Evolutionary conservation across 2,113 vertebrate species (phyloP), one percentile per base, ranked within the genome.

Genomic region (Xenus cinereus): DNA sequence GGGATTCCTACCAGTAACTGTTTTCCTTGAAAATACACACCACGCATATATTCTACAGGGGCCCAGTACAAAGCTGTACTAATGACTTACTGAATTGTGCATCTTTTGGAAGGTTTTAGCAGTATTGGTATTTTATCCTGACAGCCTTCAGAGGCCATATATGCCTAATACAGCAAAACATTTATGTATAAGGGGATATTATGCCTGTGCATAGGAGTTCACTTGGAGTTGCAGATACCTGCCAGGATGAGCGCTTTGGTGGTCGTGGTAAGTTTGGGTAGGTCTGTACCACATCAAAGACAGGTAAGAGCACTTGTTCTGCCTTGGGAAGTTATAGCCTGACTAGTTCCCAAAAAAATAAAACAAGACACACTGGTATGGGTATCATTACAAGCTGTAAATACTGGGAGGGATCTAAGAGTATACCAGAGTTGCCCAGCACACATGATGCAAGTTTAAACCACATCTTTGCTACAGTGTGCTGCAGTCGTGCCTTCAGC

Each of bases 221-320:
- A 37, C 18, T 32, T 24, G 17, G 41, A 46, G 37, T 37, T 72
- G 50, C 37, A 51, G 50, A 27, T 33, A 21, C 18, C 23, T 35
- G 53, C 39, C 46, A 14, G 19, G 32, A 45, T 51, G 54, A 59
- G 28, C 73, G 28, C 43, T 43, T 50, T 8, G 14, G 35, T 50
- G 10, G 57, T 57, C 4, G 0, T 48, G 51, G 0, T n/a, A 60
- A 33, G 45, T 46, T 15, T 73, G 33, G 5, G 15, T 30, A 66
- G 51, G 37, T 46, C 67, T 51, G 28, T 46, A 59, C 45, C 45
- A 46, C 51, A 56, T 45, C 57, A 74, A 35, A 91, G 46, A 60
- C 13, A 23, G 19, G 21, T 41, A 54, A 74, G 6, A 35, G 33
- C 60, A 68, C 24, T 5, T 15, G 23, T n/a, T 54, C 16, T 56